Evolutionary conservation across 2,888 invertebrate genomes (phyloP), one percentile per base, ranked within the genome.

Genomic region (Phasia obesa): DNA sequence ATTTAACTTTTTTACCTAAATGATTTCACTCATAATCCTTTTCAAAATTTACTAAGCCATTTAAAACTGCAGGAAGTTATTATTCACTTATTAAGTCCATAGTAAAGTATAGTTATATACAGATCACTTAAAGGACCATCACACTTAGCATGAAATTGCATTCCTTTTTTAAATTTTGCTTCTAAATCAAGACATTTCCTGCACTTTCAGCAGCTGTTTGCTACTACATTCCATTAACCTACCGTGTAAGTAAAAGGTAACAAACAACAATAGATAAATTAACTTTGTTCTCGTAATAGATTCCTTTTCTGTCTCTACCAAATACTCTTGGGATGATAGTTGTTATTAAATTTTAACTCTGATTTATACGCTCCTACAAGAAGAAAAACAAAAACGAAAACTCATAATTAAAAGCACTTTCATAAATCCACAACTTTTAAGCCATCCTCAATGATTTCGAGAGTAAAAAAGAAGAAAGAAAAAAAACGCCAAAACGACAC

Each of bases 241-340:
- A 13, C 73, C n/a, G 21, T 19, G 9, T 35, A 38, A 42, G 3
- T 55, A 5, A 6, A 19, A 21, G 44, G 19, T 9, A 25, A 6
- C 9, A 35, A 23, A 9, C 47, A 67, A 31, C 31, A 47, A 55
- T 17, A 6, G 0, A 13, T 9, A 25, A 35, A 49, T 57, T 65
- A 57, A 57, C 7, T 55, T 49, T 25, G 31, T 65, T 57, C 55
- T 38, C 9, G 55, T 57, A 65, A 75, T 65, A 65, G 57, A 75
- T 75, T 2, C 64, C 65, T 49, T 75, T 49, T 75, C 15, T 27
- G 57, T 65, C 25, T 25, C 25, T n/a, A 49, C 31, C 17, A 75
- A 65, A 65, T 57, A 60, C 77, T 77, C 81, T 51, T 82, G 81
- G 77, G 81, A 82, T 73, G 76, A 65, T 69, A 77, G 73, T 74